Conservation (phyloP, 30 jellyfish, hydroid and myxozoan species). For the Nemopilema nomurai region DNA sequence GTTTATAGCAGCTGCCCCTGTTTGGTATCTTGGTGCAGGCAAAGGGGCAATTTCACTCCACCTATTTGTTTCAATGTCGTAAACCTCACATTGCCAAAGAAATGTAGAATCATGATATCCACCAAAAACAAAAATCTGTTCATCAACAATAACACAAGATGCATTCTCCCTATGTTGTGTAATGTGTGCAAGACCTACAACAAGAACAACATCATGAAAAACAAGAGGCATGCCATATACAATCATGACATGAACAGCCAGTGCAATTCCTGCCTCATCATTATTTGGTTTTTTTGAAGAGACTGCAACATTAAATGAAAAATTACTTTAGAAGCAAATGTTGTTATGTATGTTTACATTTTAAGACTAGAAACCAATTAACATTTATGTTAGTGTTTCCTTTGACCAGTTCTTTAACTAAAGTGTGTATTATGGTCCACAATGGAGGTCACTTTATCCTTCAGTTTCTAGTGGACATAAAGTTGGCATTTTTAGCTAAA, state of each 20-base stretch:
- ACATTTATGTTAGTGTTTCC: too few species aligned
- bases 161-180: constrained; percentile 89
- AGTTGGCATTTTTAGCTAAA: background rate
- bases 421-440: too few species aligned
- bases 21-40: constrained; percentile 82
- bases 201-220: too few species aligned
- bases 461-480: background rate
- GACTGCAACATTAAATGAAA: too few species aligned
- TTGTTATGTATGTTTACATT: too few species aligned
- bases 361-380: too few species aligned
- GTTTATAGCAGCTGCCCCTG: constrained; percentile 93
- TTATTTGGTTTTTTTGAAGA: too few species aligned
- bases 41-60: constrained; percentile 84
- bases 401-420: too few species aligned
- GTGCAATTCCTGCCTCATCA: too few species aligned
- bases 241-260: too few species aligned
- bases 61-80: constrained; percentile 67
- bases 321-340: too few species aligned
- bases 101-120: constrained; percentile 87
- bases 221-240: too few species aligned
- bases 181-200: constrained; percentile 64
- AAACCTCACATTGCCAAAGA: constrained; percentile 80
- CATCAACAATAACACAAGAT: constrained; percentile 76
- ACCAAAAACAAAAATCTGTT: constrained; percentile 81
- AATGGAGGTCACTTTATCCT: background rate